phyloP scores from a whole-genome alignment of 2,888 invertebrate species.

The Melanchra persicariae region DNA sequence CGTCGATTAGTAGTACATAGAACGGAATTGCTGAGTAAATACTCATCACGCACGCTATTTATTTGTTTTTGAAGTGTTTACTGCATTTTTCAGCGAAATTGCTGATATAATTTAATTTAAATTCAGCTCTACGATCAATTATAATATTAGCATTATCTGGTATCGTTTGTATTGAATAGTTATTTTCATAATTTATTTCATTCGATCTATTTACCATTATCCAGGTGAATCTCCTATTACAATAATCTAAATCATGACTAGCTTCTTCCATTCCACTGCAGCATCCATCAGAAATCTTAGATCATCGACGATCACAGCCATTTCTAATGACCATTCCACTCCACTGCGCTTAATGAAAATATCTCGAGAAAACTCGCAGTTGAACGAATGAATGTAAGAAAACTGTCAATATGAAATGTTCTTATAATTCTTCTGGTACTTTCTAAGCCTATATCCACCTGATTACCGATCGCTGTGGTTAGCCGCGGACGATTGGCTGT shows the following conservation, averaged over 20 bases:
- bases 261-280: conserved; percentile 5
- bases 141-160: too few species aligned
- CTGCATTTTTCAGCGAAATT: conserved; percentile 1
- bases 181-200: too few species aligned
- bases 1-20: conserved; percentile 11
- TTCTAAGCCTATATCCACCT: conserved; percentile 51
- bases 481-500: conserved; percentile 49
- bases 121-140: neutral
- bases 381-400: conserved; percentile 37
- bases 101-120: neutral
- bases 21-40: conserved; percentile 22
- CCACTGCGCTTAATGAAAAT: conserved; percentile 53
- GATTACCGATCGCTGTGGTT: conserved; percentile 52
- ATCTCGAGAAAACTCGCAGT: conserved; percentile 45
- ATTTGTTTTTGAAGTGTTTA: conserved; percentile 5
- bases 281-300: conserved; percentile 16
- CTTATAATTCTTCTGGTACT: conserved; percentile 49
- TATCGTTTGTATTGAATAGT: neutral
- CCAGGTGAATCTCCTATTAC: neutral
- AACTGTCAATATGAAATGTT: conserved; percentile 46
- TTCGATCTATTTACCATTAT: neutral
- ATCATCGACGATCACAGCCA: conserved; percentile 31
- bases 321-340: conserved; percentile 59
- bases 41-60: conserved; percentile 5
- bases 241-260: neutral